These are phyloP conservation scores for Steatocranus sp. DNA, from an alignment of 2,797 vertebrate species.

Conservation along the genomic window DNA sequence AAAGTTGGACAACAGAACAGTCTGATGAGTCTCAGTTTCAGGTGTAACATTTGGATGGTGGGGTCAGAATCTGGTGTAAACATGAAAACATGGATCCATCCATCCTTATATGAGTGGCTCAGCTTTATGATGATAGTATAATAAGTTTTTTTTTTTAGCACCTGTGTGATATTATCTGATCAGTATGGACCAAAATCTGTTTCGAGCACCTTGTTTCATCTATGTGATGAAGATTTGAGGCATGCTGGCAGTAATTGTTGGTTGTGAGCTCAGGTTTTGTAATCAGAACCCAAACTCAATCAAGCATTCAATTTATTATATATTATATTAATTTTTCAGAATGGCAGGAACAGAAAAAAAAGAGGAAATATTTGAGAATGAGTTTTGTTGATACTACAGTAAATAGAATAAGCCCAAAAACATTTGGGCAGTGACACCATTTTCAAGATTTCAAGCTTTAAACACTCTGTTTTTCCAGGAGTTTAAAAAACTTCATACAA, in stretches of 20 bases:
- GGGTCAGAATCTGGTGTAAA: background rate
- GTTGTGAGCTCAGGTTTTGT: background rate
- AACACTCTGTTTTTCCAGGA: background rate
- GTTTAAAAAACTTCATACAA: background rate
- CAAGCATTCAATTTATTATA: background rate
- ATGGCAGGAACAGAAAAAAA: background rate
- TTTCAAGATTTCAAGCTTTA: background rate
- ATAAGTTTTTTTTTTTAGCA: background rate
- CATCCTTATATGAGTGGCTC: background rate
- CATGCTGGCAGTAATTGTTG: background rate
- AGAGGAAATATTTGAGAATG: background rate
- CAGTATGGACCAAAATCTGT: background rate
- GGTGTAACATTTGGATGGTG: background rate
- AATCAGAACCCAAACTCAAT: background rate
- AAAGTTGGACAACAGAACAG: background rate
- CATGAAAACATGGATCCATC: background rate
- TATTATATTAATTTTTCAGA: background rate
- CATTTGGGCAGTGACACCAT: background rate
- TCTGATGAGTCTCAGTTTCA: background rate
- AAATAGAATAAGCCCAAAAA: background rate
- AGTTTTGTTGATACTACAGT: background rate
- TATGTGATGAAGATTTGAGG: background rate
- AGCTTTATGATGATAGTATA: background rate
- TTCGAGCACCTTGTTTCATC: background rate
- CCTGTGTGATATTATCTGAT: background rate